A percentile compares a stretch with the other conserved stretches of the same genome.
These are phyloP conservation scores for Aethes cnicana DNA, from an alignment of 2,888 invertebrate genomes.

Conservation along the genomic window DNA sequence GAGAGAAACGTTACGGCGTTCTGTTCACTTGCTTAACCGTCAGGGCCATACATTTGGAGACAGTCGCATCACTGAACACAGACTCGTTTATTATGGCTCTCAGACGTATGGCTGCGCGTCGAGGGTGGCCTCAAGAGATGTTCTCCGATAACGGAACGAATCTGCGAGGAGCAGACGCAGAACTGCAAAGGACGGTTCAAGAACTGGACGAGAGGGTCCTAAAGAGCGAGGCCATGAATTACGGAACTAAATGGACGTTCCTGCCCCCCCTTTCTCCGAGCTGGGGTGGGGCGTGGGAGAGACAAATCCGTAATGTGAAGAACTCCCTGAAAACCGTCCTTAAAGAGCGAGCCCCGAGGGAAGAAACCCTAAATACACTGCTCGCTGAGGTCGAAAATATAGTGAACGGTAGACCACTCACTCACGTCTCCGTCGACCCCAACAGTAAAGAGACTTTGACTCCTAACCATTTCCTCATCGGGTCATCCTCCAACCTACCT, in stretches of 20 bases:
- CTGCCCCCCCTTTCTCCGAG: not conserved
- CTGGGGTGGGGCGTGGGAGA: not conserved
- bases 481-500: not conserved
- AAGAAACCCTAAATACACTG: not conserved
- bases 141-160: not conserved
- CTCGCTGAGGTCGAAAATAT: not conserved
- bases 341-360: not conserved
- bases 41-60: not conserved
- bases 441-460: not conserved
- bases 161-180: not conserved
- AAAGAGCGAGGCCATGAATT: not conserved
- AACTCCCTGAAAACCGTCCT: not conserved
- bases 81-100: not conserved
- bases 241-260: not conserved
- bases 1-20: slow-evolving; percentile 1
- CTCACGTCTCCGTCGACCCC: not conserved
- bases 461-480: slow-evolving; percentile 1
- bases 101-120: not conserved
- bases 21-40: slow-evolving; percentile 3
- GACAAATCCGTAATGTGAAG: not conserved
- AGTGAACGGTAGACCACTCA: not conserved
- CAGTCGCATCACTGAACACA: not conserved
- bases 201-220: not conserved
- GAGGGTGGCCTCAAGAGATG: not conserved
- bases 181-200: not conserved